Conservation (phyloP, 1,140 invertebrate genomes). For the Aplysia californica region DNA sequence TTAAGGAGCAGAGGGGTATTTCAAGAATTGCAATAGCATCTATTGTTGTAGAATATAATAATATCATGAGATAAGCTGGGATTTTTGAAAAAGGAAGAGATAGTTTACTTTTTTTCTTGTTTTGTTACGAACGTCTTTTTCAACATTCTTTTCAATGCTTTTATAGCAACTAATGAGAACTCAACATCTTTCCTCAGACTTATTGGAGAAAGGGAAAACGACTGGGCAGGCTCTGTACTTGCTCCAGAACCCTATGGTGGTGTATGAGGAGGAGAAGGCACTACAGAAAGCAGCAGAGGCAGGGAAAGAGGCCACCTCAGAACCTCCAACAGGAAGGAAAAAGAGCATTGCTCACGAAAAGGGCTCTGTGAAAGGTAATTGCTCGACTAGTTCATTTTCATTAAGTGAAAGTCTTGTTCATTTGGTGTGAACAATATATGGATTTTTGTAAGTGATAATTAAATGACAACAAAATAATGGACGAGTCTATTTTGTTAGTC, state of each 20-base stretch:
- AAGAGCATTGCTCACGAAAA: conserved; percentile 16
- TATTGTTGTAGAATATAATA: too few relatives aligned
- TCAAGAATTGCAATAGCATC: too few relatives aligned
- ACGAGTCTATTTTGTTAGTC: too few relatives aligned
- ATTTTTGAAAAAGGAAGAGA: too few relatives aligned
- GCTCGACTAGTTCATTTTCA: background rate
- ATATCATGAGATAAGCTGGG: too few relatives aligned
- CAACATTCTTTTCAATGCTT: too few relatives aligned
- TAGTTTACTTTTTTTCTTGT: too few relatives aligned
- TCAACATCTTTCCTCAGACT: conserved; percentile 57
- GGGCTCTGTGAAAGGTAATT: background rate
- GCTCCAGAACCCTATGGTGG: conserved; percentile 49
- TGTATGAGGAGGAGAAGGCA: conserved; percentile 41
- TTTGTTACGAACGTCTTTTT: too few relatives aligned
- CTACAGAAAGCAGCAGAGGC: conserved; percentile 19
- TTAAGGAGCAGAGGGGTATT: too few relatives aligned
- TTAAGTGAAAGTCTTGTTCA: too few relatives aligned
- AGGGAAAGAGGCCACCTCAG: conserved; percentile 6
- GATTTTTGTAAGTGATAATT: background rate
- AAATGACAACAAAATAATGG: background rate
- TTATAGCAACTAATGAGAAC: too few relatives aligned
- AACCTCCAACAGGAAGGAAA: background rate
- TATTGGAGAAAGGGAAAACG: conserved; percentile 59
- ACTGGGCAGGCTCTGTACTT: conserved; percentile 58
- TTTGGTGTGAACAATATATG: background rate